Conservation (phyloP, 2,888 invertebrate genomes). For the Ennomos fuscantarius region DNA sequence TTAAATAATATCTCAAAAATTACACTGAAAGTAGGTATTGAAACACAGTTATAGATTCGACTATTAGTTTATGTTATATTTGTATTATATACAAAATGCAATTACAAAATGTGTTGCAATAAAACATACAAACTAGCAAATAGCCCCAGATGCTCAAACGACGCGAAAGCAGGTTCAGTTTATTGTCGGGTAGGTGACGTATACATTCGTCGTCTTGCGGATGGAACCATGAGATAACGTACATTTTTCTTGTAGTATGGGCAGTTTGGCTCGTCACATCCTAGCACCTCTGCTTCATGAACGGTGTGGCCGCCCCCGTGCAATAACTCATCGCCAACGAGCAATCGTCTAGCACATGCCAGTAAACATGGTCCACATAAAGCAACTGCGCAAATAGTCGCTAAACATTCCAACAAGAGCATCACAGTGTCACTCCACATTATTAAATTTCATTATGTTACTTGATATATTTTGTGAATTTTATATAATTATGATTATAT, state of each 20-base stretch:
- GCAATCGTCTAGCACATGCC: conserved; percentile 65
- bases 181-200: conserved; percentile 59
- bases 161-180: background rate
- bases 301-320: conserved; percentile 51
- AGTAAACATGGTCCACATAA: conserved; percentile 75
- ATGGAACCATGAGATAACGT: conserved; percentile 71
- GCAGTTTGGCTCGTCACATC: conserved; percentile 77
- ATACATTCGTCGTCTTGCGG: conserved; percentile 57
- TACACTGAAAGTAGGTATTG: no score
- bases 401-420: conserved; percentile 70
- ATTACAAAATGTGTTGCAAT: no score
- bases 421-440: conserved; percentile 71
- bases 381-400: conserved; percentile 75
- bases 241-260: conserved; percentile 78
- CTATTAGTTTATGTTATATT: no score
- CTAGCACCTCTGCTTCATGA: conserved; percentile 68
- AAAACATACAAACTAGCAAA: conserved; percentile 6
- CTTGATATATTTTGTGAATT: conserved; percentile 1
- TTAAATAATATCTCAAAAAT: no score
- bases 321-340: conserved; percentile 69
- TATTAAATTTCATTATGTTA: conserved; percentile 31
- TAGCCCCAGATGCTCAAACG: no score
- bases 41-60: no score
- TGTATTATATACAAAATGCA: no score
- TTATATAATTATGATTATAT: no score